A percentile compares a stretch with the other conserved stretches of the same genome.
Conservation (phyloP, 2,888 invertebrate species). For the Tolmerus cingulatus region DNA sequence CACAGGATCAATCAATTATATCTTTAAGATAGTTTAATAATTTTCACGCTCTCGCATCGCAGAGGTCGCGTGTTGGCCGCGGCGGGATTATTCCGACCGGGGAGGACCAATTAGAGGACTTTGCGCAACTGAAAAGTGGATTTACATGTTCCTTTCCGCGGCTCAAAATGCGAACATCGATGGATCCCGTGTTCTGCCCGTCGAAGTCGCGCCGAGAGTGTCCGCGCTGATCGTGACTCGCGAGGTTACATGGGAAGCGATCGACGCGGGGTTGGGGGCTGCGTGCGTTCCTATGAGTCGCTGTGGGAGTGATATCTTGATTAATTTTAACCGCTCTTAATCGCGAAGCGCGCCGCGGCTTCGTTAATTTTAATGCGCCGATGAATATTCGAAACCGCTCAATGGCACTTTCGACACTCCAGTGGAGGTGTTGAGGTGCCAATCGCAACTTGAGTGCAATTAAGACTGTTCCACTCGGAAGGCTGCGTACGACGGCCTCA, state of each 20-base stretch:
- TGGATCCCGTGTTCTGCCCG: background rate
- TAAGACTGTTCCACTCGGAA: background rate
- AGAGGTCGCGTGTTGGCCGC: background rate
- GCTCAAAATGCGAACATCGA: background rate
- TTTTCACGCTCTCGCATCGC: background rate
- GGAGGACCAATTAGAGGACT: background rate
- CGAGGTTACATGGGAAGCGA: background rate
- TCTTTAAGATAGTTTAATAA: background rate
- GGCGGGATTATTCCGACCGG: background rate
- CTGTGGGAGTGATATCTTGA: background rate
- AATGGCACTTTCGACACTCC: background rate
- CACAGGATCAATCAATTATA: background rate
- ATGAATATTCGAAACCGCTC: background rate
- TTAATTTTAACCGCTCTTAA: background rate
- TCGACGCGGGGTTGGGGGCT: background rate
- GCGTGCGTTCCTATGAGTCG: background rate
- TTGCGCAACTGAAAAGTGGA: background rate
- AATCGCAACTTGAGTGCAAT: background rate
- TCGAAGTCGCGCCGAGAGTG: background rate
- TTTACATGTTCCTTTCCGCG: background rate
- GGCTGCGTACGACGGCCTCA: background rate
- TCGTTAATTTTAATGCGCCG: background rate
- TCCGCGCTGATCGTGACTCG: background rate
- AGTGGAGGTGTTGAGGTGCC: background rate
- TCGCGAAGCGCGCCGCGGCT: background rate